These are phyloP conservation scores for Drosophila atroscutellata DNA, from an alignment of 2,888 invertebrate species.

Conservation along the genomic window DNA sequence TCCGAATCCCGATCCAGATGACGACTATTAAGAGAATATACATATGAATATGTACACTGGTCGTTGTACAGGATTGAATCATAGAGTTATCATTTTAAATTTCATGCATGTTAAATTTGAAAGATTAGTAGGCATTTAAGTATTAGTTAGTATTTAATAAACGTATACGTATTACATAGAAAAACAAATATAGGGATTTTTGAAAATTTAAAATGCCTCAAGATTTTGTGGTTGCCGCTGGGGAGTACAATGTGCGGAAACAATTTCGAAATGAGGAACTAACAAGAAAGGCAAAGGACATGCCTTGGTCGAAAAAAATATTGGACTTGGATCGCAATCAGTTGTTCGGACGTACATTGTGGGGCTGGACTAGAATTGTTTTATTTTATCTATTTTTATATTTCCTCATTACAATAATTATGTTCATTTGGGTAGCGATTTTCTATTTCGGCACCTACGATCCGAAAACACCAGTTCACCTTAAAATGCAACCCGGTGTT, in stretches of 20 bases:
- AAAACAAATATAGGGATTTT: background rate
- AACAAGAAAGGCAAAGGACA: conserved; percentile 27
- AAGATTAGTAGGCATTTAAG: background rate
- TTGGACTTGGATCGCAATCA: conserved; percentile 51
- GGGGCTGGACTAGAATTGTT: conserved; percentile 53
- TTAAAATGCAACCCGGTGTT: conserved; percentile 54
- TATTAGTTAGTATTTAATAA: background rate
- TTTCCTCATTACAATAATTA: background rate
- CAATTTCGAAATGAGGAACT: conserved; percentile 53
- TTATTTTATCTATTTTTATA: conserved; percentile 52
- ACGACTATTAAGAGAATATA: background rate
- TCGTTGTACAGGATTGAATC: background rate
- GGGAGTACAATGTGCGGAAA: conserved; percentile 54
- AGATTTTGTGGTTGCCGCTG: conserved; percentile 42
- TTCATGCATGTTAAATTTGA: background rate
- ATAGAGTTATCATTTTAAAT: conserved; percentile 7
- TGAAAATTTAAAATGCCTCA: conserved; percentile 38
- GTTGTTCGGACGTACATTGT: conserved; percentile 47
- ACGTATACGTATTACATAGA: background rate
- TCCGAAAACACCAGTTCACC: conserved; percentile 16
- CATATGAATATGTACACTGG: background rate
- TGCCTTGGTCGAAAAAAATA: conserved; percentile 65
- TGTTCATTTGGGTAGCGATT: background rate
- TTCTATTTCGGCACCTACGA: conserved; percentile 19
- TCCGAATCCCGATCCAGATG: conserved; percentile 6